These are phyloP conservation scores for Luehdorfia chinensis DNA, from an alignment of 1,140 invertebrate genomes.

Conservation along the genomic window DNA sequence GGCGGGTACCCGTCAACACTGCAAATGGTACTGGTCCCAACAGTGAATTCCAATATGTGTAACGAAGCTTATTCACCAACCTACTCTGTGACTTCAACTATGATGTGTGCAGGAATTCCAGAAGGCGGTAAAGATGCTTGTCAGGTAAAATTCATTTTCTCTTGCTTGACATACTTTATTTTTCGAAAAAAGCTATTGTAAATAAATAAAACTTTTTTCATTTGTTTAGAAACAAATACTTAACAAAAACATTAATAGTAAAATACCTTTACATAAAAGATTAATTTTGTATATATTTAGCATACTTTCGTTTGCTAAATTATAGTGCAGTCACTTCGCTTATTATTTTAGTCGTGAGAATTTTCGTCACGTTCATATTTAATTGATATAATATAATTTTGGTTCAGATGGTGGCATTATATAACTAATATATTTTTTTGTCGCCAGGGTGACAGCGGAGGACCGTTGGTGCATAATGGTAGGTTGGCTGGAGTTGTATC, in stretches of 20 bases:
- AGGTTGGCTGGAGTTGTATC: conserved; percentile 5
- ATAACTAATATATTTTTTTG: not conserved
- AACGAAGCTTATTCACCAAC: conserved; percentile 57
- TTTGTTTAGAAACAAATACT: too few relatives aligned
- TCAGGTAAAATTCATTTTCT: conserved; percentile 47
- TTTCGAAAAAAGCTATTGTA: too few relatives aligned
- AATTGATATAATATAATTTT: too few relatives aligned
- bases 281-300: too few relatives aligned
- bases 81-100: conserved; percentile 69
- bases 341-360: too few relatives aligned
- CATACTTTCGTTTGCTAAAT: too few relatives aligned
- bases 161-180: not conserved
- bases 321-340: too few relatives aligned
- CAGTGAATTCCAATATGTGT: conserved; percentile 69
- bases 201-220: too few relatives aligned
- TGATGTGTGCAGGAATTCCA: conserved; percentile 76
- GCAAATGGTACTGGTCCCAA: conserved; percentile 67
- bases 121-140: conserved; percentile 77
- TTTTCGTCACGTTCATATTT: too few relatives aligned
- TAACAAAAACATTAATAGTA: too few relatives aligned
- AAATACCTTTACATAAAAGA: too few relatives aligned
- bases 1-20: conserved; percentile 42
- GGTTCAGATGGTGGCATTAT: too few relatives aligned
- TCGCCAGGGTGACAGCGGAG: conserved; percentile 1
- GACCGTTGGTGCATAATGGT: conserved; percentile 1